A percentile compares a stretch with the other conserved stretches of the same genome.
phyloP scores from a whole-genome alignment of 2,113 vertebrate genomes.

The Stomatorhinus ivindoensis region DNA sequence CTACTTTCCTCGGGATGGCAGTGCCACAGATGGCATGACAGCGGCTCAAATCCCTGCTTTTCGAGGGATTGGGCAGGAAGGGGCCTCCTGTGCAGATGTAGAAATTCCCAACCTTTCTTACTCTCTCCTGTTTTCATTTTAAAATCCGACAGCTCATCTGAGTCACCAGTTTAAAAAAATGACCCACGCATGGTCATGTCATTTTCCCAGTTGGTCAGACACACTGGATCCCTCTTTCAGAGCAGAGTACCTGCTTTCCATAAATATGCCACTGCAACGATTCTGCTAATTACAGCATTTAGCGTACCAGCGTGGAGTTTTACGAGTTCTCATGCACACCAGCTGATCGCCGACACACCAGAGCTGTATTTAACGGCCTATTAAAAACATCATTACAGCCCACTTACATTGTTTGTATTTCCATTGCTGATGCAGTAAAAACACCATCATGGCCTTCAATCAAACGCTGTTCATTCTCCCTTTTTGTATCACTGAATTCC shows the following conservation, averaged over 20 bases:
- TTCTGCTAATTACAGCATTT: not conserved
- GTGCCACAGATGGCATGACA: too few species aligned
- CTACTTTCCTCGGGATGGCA: too few species aligned
- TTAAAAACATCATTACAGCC: not conserved
- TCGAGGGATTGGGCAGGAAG: too few species aligned
- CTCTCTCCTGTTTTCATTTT: not conserved
- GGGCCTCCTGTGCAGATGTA: not conserved
- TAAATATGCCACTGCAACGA: not conserved
- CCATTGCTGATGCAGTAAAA: conserved; percentile 1
- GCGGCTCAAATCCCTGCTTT: too few species aligned
- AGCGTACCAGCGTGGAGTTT: not conserved
- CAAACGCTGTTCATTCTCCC: not conserved
- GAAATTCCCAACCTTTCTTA: not conserved
- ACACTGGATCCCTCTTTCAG: not conserved
- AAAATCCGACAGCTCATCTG: not conserved
- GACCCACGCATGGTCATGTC: not conserved
- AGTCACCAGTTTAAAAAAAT: not conserved
- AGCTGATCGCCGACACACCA: not conserved
- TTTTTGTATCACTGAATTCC: not conserved
- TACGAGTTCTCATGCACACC: not conserved
- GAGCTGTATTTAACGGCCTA: not conserved
- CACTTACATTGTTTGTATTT: not conserved
- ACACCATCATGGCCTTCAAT: not conserved
- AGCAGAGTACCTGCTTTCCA: not conserved
- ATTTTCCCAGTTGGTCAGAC: not conserved